Base-by-base conservation (phyloP, 1,140 invertebrate species). In the Halesus radiatus region DNA sequence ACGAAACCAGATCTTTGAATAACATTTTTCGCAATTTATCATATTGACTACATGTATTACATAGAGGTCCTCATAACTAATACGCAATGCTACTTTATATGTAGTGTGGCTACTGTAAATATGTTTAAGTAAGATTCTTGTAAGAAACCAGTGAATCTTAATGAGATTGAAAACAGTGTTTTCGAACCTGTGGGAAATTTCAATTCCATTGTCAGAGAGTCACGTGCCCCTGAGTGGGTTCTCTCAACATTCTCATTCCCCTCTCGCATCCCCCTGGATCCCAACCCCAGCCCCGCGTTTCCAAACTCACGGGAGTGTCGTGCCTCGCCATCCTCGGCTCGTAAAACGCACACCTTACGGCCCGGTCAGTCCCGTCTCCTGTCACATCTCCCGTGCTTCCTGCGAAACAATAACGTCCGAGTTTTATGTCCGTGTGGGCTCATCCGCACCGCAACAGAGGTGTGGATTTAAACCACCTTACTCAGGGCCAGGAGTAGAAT, bases 271-370 rank as follows among this genome's bases (percentile, higher is more conserved):
- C 26, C 26, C 26, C 26, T 29, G 26, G 26, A 45, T 45, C 37
- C 8, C 37, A 1, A 13, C 23, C 7, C 60, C 60, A 26, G 5
- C 54, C 54, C 54, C 54, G 37, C 58, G 58, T 60, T 20, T 6
- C 23, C 5, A 8, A 18, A 56, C n/a, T 22, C 58, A 60, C 20
- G 22, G n/a, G 8, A 56, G 54, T 66, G 23, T 66, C 60, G 66
- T 18, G 37, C 26, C 20, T 16, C 70, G 73, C 56, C 73, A 20
- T 20, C 26, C 73, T 26, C 23, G n/a, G 72, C 26, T 50, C 53
- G 54, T 75, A 75, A 75, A 75, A n/a, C 23, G 73, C 73, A 37
- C 56, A 75, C 73, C 73, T 75, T 75, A 75, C 20, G 13, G 26
- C 37, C 26, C 73, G 53, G 73, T 75, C 73, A 60, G 62, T 45